These are phyloP conservation scores for Cassiopea andromeda DNA, from an alignment of 30 jellyfish, hydroid and myxozoan species.

Conservation along the genomic window DNA sequence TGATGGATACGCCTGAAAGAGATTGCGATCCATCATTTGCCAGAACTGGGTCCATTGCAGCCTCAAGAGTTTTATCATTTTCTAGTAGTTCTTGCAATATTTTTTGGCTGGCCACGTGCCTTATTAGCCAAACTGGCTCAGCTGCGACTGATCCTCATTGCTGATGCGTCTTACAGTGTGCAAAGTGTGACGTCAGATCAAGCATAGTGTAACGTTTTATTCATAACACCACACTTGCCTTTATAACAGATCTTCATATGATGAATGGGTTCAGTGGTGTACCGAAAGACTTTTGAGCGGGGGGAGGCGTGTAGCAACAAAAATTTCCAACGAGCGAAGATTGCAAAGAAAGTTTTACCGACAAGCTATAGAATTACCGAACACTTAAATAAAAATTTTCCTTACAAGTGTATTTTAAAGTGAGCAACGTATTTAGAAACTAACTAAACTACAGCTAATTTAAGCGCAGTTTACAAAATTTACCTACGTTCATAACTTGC, in stretches of 20 bases:
- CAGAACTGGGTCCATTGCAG: conserved; percentile 46
- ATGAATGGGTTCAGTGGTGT: too few relatives aligned
- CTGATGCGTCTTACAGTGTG: not conserved
- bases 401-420: too few relatives aligned
- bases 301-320: too few relatives aligned
- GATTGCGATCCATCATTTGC: conserved; percentile 36
- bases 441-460: too few relatives aligned
- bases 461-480: too few relatives aligned
- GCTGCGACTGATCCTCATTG: not conserved
- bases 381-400: too few relatives aligned
- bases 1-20: conserved; percentile 26
- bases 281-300: too few relatives aligned
- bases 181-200: conserved; percentile 27
- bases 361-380: too few relatives aligned
- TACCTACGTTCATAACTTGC: too few relatives aligned
- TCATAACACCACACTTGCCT: not conserved
- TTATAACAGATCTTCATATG: not conserved
- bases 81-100: not conserved
- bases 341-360: too few relatives aligned
- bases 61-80: conserved; percentile 12
- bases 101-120: not conserved
- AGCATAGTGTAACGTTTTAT: not conserved
- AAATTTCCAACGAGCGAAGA: too few relatives aligned
- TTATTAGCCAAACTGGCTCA: not conserved
- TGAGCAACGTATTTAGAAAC: too few relatives aligned